Base-by-base conservation (phyloP, 2,113 vertebrate genomes). In the Ictalurus punctatus region DNA sequence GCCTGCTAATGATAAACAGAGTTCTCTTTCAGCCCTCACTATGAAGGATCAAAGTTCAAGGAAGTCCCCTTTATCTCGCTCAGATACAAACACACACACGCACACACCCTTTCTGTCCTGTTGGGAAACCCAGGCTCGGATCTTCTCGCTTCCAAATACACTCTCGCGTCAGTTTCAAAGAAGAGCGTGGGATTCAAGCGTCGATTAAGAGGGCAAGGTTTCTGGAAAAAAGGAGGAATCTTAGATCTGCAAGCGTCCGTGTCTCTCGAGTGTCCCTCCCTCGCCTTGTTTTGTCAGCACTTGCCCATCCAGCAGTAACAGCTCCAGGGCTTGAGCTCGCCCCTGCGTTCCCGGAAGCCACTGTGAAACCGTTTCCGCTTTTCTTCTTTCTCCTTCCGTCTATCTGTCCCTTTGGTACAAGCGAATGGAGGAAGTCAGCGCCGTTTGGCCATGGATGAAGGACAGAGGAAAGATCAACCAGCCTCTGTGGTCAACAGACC, bases 251-350 rank as follows among this genome's bases (percentile, higher is more conserved):
- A 40, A 19, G 48, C 84, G 52, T 88, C 37, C 91, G 82, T 83
- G 86, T 69, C 79, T 71, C 61, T 86, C 48, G 10, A 63, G 69
- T 86, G 67, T 83, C 83, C 74, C 69, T 91, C 87, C 52, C 89
- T 87, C 58, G 89, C 92, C 92, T 93, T 92, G 93, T 93, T 94
- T 94, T 92, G 93, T 95, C 92, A 93, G 93, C 90, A 94, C 94
- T 93, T 93, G 93, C 94, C 94, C 92, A 93, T 95, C 95, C 93
- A 90, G 92, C 93, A 91, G 92, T 90, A 92, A 91, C 92, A 91
- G 92, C 94, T 92, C 90, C 89, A 93, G 94, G 92, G 79, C 94
- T 92, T 93, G 83, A 93, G 91, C 91, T 91, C 89, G 34, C 54
- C 73, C 91, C 74, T 90, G 90, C 93, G 91, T 93, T 94, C 93